Conservation (phyloP, 2,888 invertebrate genomes). For the Calliscelio sp. region DNA sequence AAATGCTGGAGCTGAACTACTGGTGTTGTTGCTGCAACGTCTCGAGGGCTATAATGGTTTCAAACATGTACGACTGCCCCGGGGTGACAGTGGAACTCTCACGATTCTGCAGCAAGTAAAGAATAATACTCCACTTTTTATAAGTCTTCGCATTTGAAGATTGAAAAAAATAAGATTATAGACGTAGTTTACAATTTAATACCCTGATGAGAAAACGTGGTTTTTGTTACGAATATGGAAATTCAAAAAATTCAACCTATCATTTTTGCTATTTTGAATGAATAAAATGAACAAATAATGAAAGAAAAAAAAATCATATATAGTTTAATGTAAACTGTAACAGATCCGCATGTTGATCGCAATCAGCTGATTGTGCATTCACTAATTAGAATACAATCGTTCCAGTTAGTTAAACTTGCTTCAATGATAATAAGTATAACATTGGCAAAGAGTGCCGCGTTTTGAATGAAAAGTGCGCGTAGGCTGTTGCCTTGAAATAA, state of each 20-base stretch:
- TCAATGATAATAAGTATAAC: conserved; percentile 31
- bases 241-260: no score
- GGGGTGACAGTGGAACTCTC: conserved; percentile 81
- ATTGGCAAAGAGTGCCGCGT: conserved; percentile 25
- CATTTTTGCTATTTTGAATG: no score
- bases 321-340: no score
- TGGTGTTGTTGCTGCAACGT: conserved; percentile 88
- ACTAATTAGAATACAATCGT: conserved; percentile 42
- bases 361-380: conserved; percentile 19
- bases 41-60: conserved; percentile 88
- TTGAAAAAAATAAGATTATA: no score
- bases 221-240: no score
- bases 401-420: conserved; percentile 32
- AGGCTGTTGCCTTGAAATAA: conserved; percentile 60
- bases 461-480: conserved; percentile 49
- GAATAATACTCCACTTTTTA: conserved; percentile 22
- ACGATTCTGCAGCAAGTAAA: conserved; percentile 85
- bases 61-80: conserved; percentile 87
- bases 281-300: background rate
- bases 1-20: conserved; percentile 88
- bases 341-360: no score
- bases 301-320: background rate
- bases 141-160: background rate
- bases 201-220: no score
- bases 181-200: no score